Conservation (phyloP, 2,113 vertebrate genomes). For the Zosterops lateralis region DNA sequence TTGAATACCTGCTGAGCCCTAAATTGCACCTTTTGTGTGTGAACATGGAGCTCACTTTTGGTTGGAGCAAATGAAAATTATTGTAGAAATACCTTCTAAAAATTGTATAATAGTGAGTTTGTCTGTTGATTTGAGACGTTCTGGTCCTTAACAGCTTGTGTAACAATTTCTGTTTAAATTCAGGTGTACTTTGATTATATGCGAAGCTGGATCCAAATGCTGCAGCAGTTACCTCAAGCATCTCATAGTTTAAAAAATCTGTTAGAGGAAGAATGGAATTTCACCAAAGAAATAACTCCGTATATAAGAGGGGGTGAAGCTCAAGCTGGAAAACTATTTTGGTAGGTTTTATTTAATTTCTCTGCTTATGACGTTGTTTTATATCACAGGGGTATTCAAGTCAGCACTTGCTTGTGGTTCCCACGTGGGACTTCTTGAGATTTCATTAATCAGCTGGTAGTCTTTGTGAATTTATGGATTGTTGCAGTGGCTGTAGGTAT, state of each 20-base stretch:
- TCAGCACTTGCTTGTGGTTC: neutral
- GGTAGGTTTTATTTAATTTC: conserved; percentile 72
- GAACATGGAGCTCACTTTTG: neutral
- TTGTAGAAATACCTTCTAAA: neutral
- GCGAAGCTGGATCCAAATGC: conserved; percentile 98
- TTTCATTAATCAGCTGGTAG: neutral
- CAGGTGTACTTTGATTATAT: conserved; percentile 99
- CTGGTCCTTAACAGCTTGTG: neutral
- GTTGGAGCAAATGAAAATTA: neutral
- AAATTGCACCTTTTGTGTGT: neutral
- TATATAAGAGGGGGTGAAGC: conserved; percentile 97
- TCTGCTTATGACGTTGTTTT: neutral
- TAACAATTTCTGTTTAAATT: neutral
- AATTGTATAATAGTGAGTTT: neutral
- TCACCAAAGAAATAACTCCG: conserved; percentile 98
- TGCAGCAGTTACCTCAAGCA: conserved; percentile 97
- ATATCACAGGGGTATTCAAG: neutral
- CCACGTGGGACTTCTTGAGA: neutral
- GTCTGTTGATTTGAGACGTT: neutral
- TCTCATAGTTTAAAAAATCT: conserved; percentile 99
- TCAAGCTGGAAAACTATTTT: conserved; percentile 96
- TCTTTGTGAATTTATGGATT: neutral
- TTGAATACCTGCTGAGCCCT: neutral
- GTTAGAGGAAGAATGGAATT: conserved; percentile 97
- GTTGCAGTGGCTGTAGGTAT: neutral